Evolutionary conservation across 2,113 vertebrate species (phyloP).

Genomic region (Osmerus eperlanus): DNA sequence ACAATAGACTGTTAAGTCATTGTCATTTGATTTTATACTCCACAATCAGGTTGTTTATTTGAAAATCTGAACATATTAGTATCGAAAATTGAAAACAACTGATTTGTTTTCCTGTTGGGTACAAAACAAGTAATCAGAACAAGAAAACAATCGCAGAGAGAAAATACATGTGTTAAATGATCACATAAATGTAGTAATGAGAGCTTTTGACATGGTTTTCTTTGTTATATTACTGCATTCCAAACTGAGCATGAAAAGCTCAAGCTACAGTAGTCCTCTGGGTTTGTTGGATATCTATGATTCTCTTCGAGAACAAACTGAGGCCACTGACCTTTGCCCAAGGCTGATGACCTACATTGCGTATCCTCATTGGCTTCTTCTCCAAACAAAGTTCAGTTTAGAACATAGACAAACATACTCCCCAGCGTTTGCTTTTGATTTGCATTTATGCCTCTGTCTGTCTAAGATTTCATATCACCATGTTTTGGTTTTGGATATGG

Average conservation of each 20-base stretch:
- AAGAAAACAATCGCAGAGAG: neutral
- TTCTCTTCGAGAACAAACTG: conserved; percentile 46
- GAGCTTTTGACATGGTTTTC: conserved; percentile 9
- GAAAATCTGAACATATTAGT: too few species aligned
- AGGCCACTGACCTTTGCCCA: conserved; percentile 61
- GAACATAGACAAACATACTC: conserved; percentile 44
- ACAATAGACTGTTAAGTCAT: too few species aligned
- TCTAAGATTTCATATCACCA: conserved; percentile 10
- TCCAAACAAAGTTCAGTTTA: conserved; percentile 42
- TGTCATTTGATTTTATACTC: too few species aligned
- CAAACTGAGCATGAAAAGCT: conserved; percentile 11
- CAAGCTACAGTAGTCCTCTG: conserved; percentile 29
- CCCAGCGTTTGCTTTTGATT: conserved; percentile 32
- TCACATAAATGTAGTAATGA: conserved; percentile 25
- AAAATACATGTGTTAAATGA: conserved; percentile 15
- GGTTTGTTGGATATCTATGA: conserved; percentile 49
- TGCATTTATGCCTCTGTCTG: conserved; percentile 26
- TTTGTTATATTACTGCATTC: conserved; percentile 27
- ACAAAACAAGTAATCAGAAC: conserved; percentile 3
- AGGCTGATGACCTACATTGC: conserved; percentile 63
- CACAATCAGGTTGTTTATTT: too few species aligned
- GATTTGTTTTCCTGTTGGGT: too few species aligned
- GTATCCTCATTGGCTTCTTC: conserved; percentile 58
- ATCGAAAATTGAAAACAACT: too few species aligned
- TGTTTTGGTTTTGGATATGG: conserved; percentile 22